These are phyloP conservation scores for Bucorvus abyssinicus DNA, from an alignment of 2,797 vertebrate genomes.

Conservation along the genomic window DNA sequence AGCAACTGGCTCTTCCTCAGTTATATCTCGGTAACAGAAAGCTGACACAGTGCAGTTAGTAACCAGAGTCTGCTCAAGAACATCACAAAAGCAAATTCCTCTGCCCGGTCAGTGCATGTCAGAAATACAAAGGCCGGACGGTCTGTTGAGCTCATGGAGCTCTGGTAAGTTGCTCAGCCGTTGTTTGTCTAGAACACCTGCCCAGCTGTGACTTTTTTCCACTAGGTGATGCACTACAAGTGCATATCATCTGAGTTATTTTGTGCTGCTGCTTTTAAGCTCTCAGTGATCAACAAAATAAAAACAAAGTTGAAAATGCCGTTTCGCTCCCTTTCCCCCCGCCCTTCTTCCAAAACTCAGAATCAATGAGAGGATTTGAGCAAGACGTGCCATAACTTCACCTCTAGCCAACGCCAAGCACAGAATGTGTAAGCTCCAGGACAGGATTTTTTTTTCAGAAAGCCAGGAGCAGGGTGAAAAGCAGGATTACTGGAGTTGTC, in stretches of 20 bases:
- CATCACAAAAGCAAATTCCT: not conserved
- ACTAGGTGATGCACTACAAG: not conserved
- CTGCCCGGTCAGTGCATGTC: not conserved
- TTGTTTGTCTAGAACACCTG: not conserved
- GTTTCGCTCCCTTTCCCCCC: fast-evolving
- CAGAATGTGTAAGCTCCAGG: not conserved
- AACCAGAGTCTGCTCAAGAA: not conserved
- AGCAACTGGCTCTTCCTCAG: not conserved
- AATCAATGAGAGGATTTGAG: not conserved
- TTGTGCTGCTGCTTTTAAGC: not conserved
- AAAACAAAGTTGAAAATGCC: not conserved
- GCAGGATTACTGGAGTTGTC: not conserved
- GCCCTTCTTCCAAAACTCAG: not conserved
- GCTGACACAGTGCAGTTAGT: not conserved
- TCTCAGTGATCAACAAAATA: not conserved
- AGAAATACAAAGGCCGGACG: not conserved
- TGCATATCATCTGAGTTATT: not conserved
- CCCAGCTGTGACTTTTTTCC: not conserved
- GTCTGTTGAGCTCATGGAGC: not conserved
- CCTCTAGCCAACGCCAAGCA: slow-evolving; percentile 6
- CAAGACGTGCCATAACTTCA: not conserved
- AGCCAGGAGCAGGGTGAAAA: not conserved
- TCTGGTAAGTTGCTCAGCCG: not conserved
- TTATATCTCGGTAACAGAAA: not conserved
- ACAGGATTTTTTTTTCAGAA: not conserved